These are phyloP conservation scores for Archips xylosteana DNA, from an alignment of 2,888 invertebrate species.

Conservation along the genomic window DNA sequence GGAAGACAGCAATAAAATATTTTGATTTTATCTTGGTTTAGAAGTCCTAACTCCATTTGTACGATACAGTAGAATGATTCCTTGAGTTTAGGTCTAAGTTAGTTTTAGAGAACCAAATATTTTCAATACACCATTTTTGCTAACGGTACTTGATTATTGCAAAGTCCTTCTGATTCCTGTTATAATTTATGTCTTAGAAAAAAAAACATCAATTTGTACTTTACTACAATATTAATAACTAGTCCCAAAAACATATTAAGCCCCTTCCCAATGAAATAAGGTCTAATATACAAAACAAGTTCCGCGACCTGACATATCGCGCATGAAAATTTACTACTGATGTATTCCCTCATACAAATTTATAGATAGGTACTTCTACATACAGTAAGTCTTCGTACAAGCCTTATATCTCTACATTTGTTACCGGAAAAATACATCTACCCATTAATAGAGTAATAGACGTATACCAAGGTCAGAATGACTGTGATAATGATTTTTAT, in stretches of 20 bases:
- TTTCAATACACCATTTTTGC: too few species aligned
- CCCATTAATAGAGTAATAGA: conserved; percentile 16
- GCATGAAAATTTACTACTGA: conserved; percentile 23
- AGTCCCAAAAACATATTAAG: background rate
- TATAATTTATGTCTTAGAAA: too few species aligned
- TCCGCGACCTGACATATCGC: conserved; percentile 10
- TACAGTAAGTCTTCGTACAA: conserved; percentile 22
- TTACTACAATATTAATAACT: too few species aligned
- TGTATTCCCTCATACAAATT: conserved; percentile 35
- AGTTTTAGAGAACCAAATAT: too few species aligned
- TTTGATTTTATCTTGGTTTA: too few species aligned
- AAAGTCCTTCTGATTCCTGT: too few species aligned
- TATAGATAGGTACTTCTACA: conserved; percentile 14
- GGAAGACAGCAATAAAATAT: too few species aligned
- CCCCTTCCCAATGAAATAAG: background rate
- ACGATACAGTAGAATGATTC: too few species aligned
- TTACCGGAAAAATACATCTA: conserved; percentile 3
- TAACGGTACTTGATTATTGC: too few species aligned
- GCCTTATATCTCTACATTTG: conserved; percentile 24
- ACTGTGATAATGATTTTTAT: background rate
- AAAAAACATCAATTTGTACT: too few species aligned
- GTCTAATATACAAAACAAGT: conserved; percentile 15
- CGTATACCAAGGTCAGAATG: conserved; percentile 9
- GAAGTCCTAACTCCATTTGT: too few species aligned
- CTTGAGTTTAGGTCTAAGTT: too few species aligned